phyloP scores from a whole-genome alignment of 2,797 vertebrate genomes.

The Artibeus jamaicensis region DNA sequence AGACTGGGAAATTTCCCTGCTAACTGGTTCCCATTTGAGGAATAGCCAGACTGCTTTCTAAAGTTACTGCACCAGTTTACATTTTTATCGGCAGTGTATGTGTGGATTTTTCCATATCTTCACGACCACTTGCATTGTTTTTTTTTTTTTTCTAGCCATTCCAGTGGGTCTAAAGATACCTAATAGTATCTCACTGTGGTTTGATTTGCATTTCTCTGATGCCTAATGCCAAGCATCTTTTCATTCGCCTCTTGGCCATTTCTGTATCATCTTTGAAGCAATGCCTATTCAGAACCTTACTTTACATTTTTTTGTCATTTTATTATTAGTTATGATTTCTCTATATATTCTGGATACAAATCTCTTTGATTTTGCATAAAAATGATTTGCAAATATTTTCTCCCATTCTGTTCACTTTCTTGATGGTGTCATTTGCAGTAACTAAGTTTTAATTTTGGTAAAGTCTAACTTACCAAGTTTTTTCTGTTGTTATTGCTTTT shows the following conservation, averaged over 20 bases:
- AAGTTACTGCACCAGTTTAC: not conserved
- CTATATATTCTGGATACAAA: not conserved
- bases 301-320: not conserved
- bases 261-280: not conserved
- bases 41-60: too few relatives aligned
- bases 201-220: not conserved
- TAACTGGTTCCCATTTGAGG: not conserved
- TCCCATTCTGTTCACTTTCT: not conserved
- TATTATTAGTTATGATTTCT: not conserved
- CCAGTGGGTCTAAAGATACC: not conserved
- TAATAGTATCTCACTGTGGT: not conserved
- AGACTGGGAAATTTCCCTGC: not conserved
- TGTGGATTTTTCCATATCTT: not conserved
- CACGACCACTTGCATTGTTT: not conserved
- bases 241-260: not conserved
- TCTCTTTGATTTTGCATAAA: not conserved
- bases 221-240: not conserved
- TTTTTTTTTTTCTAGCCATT: not conserved
- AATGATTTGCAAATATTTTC: not conserved
- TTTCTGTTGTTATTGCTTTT: conserved; percentile 4
- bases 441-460: not conserved
- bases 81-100: not conserved
- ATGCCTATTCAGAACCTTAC: not conserved
- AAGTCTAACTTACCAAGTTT: not conserved
- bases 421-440: not conserved